Evolutionary conservation across 2,888 invertebrate genomes (phyloP).

Genomic region (Rotaria sp.): DNA sequence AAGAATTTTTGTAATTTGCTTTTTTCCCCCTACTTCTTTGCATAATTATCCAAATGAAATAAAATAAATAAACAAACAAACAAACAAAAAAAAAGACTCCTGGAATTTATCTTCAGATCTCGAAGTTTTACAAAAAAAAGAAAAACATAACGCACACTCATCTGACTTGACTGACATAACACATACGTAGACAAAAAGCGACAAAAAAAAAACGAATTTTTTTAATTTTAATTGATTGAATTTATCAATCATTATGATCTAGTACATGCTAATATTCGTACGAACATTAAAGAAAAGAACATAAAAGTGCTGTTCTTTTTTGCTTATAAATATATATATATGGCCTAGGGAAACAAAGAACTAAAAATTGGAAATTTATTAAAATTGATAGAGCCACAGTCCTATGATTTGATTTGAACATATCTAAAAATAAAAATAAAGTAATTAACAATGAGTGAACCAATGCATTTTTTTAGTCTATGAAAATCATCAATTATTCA

Average conservation of each 20-base stretch:
- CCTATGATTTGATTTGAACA: not conserved
- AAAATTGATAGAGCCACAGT: not conserved
- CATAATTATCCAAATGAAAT: constrained; percentile 18
- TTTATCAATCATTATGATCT: not conserved
- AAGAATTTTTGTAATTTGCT: not conserved
- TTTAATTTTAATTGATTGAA: not conserved
- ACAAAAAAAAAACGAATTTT: not conserved
- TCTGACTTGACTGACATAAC: constrained; percentile 11
- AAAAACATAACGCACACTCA: not conserved
- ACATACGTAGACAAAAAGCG: constrained; percentile 8
- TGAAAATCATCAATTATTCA: not conserved
- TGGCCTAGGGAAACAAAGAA: not conserved
- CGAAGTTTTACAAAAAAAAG: not conserved
- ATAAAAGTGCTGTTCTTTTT: not conserved
- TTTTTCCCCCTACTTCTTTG: not conserved
- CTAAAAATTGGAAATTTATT: not conserved
- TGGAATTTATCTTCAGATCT: constrained; percentile 14
- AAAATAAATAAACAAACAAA: not conserved
- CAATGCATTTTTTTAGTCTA: not conserved
- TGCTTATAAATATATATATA: not conserved
- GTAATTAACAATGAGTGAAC: not conserved
- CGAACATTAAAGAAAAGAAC: not conserved
- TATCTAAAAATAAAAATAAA: not conserved
- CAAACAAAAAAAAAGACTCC: not conserved
- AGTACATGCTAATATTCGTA: not conserved